Evolutionary conservation across 2,797 vertebrate species (phyloP).

Genomic region (Morus bassanus): DNA sequence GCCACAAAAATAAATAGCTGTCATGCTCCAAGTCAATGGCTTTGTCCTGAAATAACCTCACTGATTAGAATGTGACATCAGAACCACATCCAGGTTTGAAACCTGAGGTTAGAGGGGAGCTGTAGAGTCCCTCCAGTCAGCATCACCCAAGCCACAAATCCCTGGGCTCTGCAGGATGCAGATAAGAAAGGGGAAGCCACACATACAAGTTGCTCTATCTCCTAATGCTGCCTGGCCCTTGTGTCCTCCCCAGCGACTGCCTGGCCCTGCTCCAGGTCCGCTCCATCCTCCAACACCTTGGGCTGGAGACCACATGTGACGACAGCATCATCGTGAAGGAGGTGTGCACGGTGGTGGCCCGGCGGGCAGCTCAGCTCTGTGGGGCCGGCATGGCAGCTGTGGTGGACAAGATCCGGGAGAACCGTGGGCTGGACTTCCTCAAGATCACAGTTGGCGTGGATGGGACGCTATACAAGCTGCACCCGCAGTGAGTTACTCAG

Average conservation of each 20-base stretch:
- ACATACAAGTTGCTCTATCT: fast-evolving
- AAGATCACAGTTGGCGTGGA: conserved; percentile 92
- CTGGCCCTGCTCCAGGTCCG: conserved; percentile 95
- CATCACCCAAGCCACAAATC: fast-evolving
- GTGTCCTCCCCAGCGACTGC: conserved; percentile 80
- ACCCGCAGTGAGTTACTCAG: conserved; percentile 88
- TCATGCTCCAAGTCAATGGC: not conserved
- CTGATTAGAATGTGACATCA: not conserved
- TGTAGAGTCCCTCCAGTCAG: fast-evolving
- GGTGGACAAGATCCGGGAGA: conserved; percentile 92
- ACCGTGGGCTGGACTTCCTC: conserved; percentile 85
- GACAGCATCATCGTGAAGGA: conserved; percentile 98
- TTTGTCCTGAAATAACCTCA: not conserved
- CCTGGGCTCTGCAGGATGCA: not conserved
- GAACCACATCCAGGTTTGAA: not conserved
- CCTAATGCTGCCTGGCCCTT: fast-evolving
- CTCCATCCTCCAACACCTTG: conserved; percentile 92
- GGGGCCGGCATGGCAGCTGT: conserved; percentile 91
- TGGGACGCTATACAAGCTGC: conserved; percentile 94
- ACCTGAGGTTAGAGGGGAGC: not conserved
- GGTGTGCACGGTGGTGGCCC: conserved; percentile 89
- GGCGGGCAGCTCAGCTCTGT: conserved; percentile 91
- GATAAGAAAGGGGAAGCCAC: not conserved
- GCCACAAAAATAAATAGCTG: not conserved
- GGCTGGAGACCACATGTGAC: conserved; percentile 91